Evolutionary conservation across 2,797 vertebrate species (phyloP).

Genomic region (Lateolabrax maculatus): DNA sequence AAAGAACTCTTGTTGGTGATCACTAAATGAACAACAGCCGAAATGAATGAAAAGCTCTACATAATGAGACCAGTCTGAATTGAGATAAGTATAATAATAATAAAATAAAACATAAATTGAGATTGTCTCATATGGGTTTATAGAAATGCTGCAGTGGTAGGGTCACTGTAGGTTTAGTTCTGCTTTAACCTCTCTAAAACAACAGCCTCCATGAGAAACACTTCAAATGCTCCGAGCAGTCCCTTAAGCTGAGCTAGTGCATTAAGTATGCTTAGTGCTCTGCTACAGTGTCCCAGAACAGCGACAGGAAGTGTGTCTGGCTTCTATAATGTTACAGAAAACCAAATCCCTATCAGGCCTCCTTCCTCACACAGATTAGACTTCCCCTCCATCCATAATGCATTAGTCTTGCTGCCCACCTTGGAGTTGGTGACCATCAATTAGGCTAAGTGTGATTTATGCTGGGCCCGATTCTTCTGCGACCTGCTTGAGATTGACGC

Average conservation of each 20-base stretch:
- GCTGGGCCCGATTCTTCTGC: background rate
- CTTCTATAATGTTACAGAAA: constrained; percentile 39
- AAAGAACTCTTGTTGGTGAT: background rate
- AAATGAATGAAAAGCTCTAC: background rate
- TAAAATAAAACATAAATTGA: background rate
- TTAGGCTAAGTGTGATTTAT: constrained; percentile 56
- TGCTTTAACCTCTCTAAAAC: background rate
- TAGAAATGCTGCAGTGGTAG: background rate
- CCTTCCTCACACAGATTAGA: constrained; percentile 48
- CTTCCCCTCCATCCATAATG: constrained; percentile 52
- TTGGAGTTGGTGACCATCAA: constrained; percentile 50
- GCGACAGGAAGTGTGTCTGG: constrained; percentile 44
- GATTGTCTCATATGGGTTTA: background rate
- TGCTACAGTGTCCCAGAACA: constrained; percentile 35
- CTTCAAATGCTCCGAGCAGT: constrained; percentile 23
- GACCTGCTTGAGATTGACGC: constrained; percentile 16
- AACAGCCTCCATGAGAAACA: constrained; percentile 29
- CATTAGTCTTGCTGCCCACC: constrained; percentile 59
- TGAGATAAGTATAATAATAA: background rate
- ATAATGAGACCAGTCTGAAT: background rate
- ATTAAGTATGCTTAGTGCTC: constrained; percentile 54
- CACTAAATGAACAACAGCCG: background rate
- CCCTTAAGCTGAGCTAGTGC: constrained; percentile 16
- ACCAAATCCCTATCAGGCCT: constrained; percentile 47
- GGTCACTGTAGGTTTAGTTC: background rate